Evolutionary conservation across 2,888 invertebrate species (phyloP).

Genomic region (Troilus luridus): DNA sequence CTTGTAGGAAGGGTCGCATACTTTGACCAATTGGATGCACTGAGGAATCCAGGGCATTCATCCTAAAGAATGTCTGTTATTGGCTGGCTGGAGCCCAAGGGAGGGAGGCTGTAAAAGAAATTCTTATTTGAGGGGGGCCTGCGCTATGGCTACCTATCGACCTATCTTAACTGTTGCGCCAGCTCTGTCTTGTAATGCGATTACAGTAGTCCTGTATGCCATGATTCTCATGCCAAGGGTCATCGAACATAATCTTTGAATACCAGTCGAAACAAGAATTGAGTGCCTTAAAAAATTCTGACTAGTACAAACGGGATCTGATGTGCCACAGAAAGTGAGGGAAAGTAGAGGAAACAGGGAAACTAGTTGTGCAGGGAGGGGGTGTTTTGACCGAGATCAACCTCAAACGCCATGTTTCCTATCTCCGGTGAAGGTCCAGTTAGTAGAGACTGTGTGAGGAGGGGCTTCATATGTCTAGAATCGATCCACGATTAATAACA

Average conservation of each 20-base stretch:
- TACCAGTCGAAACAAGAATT: not conserved
- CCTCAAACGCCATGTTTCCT: too few species aligned
- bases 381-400: too few species aligned
- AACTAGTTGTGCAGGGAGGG: too few species aligned
- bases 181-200: constrained; percentile 22
- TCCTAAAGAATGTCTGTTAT: constrained; percentile 30
- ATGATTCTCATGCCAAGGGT: not conserved
- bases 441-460: too few species aligned
- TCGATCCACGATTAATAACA: too few species aligned
- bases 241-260: not conserved
- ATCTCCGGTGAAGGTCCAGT: too few species aligned
- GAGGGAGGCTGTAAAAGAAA: constrained; percentile 19
- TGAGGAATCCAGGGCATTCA: constrained; percentile 20
- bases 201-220: not conserved
- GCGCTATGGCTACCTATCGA: constrained; percentile 20
- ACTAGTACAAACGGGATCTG: not conserved
- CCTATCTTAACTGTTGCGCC: constrained; percentile 45
- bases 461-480: too few species aligned
- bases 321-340: not conserved
- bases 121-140: constrained; percentile 28
- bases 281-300: not conserved
- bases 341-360: too few species aligned
- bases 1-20: not conserved
- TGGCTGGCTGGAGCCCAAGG: constrained; percentile 5
- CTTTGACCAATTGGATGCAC: constrained; percentile 1